A percentile compares a stretch with the other conserved stretches of the same genome.
phyloP scores from a whole-genome alignment of 1,140 invertebrate species.

The Drosophila pachea region DNA sequence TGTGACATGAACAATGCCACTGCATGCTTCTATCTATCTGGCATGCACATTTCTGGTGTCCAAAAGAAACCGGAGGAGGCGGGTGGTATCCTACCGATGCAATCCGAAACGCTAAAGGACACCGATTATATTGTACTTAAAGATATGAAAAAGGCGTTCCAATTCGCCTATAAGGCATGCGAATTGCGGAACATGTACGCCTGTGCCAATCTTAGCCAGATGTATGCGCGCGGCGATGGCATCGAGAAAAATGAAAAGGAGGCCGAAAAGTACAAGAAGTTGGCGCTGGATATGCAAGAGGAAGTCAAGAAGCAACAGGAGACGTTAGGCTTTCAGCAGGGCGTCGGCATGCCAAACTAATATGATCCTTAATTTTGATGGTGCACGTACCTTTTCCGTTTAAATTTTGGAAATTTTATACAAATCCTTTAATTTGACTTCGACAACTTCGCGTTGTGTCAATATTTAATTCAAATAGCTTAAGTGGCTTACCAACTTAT shows the following conservation, averaged over 20 bases:
- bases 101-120: constrained; percentile 48
- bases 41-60: constrained; percentile 87
- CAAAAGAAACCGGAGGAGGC: constrained; percentile 79
- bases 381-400: neutral
- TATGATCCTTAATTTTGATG: neutral
- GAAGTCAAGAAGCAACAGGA: constrained; percentile 82
- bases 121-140: constrained; percentile 82
- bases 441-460: neutral
- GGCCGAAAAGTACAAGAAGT: constrained; percentile 85
- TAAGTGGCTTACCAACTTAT: constrained; percentile 19
- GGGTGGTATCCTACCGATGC: constrained; percentile 4
- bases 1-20: constrained; percentile 85
- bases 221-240: constrained; percentile 86
- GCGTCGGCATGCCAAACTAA: constrained; percentile 77
- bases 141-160: constrained; percentile 87
- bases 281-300: constrained; percentile 85
- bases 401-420: neutral
- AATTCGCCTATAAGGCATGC: constrained; percentile 87
- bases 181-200: constrained; percentile 89
- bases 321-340: constrained; percentile 84
- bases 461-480: constrained; percentile 14
- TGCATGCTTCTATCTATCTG: constrained; percentile 90
- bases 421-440: neutral
- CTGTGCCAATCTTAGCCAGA: constrained; percentile 90
- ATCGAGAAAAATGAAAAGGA: constrained; percentile 85